A percentile compares a stretch with the other conserved stretches of the same genome.
These are phyloP conservation scores for Corvus hawaiiensis DNA, from an alignment of 2,113 vertebrate species.

Conservation along the genomic window DNA sequence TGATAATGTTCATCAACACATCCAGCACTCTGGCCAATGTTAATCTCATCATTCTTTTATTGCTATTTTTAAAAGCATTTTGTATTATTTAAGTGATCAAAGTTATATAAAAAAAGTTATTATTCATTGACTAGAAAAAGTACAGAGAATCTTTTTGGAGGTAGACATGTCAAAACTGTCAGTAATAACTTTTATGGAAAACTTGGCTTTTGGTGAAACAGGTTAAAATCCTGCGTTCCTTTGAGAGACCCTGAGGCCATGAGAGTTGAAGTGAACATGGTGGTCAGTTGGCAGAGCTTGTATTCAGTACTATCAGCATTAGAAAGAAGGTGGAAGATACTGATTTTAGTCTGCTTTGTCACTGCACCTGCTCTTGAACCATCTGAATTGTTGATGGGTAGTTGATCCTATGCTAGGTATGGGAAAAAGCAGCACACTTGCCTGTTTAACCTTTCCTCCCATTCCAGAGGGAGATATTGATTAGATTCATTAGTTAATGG, in stretches of 20 bases:
- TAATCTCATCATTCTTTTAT: background rate
- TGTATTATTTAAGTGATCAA: background rate
- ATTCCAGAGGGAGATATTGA: background rate
- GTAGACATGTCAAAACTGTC: background rate
- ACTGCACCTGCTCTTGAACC: background rate
- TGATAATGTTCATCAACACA: background rate
- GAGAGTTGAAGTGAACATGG: background rate
- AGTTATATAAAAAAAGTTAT: background rate
- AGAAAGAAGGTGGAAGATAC: background rate
- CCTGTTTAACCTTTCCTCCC: background rate
- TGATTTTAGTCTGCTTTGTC: background rate
- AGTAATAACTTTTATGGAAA: background rate
- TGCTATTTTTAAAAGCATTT: background rate
- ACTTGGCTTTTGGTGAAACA: background rate
- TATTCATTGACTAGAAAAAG: background rate
- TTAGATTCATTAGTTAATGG: conserved; percentile 14
- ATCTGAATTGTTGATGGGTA: background rate
- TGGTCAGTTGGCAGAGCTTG: background rate
- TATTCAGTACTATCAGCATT: background rate
- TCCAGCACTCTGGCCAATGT: background rate
- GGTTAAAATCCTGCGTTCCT: background rate
- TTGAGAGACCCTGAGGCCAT: background rate
- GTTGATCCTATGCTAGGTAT: background rate
- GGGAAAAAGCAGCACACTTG: background rate
- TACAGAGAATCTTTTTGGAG: background rate